A percentile compares a stretch with the other conserved stretches of the same genome.
Evolutionary conservation across 2,113 vertebrate genomes (phyloP).

Genomic region (Paedocypris sp.): DNA sequence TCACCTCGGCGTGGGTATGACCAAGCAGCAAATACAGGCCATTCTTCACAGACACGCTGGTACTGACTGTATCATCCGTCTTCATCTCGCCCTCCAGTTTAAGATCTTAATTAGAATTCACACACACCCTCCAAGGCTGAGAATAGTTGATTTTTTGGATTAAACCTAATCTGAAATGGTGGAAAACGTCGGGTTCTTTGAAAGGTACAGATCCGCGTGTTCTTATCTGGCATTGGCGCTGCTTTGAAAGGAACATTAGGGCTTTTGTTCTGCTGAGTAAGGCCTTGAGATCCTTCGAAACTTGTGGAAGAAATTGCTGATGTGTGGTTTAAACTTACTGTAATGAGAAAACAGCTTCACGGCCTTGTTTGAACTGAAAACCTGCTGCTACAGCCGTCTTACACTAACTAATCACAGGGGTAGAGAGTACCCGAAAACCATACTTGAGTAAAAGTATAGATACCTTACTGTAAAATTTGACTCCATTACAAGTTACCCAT

Average conservation of each 20-base stretch:
- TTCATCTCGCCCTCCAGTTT: not conserved
- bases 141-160: constrained; percentile 4
- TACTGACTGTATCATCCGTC: constrained; percentile 10
- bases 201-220: not conserved
- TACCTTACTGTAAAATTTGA: too few species aligned
- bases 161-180: not conserved
- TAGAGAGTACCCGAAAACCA: too few species aligned
- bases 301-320: too few species aligned
- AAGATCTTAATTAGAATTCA: constrained; percentile 5
- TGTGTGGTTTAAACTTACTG: too few species aligned
- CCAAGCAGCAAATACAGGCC: constrained; percentile 3
- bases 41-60: constrained; percentile 16
- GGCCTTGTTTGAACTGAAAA: too few species aligned
- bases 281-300: too few species aligned
- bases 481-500: too few species aligned
- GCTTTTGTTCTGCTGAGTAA: not conserved
- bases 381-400: too few species aligned
- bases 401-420: too few species aligned
- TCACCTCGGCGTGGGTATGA: not conserved
- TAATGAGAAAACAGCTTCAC: too few species aligned
- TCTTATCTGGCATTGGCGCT: not conserved
- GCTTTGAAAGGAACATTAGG: not conserved
- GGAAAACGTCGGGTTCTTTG: not conserved
- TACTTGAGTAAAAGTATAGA: too few species aligned
- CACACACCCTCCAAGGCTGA: not conserved